Conservation (phyloP, 2,113 vertebrate genomes). For the Sylvilagus bachmani region DNA sequence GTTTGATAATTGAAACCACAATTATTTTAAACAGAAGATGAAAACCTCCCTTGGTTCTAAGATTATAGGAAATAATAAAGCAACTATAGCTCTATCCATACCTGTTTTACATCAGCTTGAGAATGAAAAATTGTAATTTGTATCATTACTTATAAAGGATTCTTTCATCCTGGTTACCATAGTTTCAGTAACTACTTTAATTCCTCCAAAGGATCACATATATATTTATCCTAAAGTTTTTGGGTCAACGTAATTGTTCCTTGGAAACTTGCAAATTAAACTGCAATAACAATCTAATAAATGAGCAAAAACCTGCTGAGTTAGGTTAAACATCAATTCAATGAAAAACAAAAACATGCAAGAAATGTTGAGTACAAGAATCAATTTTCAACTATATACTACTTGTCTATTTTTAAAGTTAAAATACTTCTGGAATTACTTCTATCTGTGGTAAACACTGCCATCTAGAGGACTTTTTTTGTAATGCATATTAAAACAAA, state of each 20-base stretch:
- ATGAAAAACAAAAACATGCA: slow-evolving; percentile 51
- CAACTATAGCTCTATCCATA: neutral
- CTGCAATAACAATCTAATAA: slow-evolving; percentile 22
- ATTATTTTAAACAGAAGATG: neutral
- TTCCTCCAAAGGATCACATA: neutral
- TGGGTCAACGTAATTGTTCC: slow-evolving; percentile 11
- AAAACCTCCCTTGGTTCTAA: neutral
- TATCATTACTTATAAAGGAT: neutral
- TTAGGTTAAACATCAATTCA: slow-evolving; percentile 2
- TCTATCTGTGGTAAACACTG: slow-evolving; percentile 93
- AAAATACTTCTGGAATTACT: slow-evolving; percentile 37
- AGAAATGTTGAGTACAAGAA: neutral
- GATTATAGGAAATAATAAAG: neutral
- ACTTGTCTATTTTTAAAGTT: slow-evolving; percentile 42
- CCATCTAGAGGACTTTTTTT: slow-evolving; percentile 93
- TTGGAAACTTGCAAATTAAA: slow-evolving; percentile 58
- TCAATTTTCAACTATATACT: neutral
- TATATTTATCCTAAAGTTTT: slow-evolving; percentile 58
- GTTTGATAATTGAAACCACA: slow-evolving; percentile 20
- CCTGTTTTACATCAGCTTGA: neutral
- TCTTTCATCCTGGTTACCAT: slow-evolving; percentile 16
- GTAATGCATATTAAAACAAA: slow-evolving; percentile 79
- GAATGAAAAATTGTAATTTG: neutral
- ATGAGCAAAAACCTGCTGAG: slow-evolving; percentile 20
- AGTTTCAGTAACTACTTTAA: slow-evolving; percentile 13